Conservation (phyloP, 2,797 vertebrate species). For the Podarcis lilfordi region DNA sequence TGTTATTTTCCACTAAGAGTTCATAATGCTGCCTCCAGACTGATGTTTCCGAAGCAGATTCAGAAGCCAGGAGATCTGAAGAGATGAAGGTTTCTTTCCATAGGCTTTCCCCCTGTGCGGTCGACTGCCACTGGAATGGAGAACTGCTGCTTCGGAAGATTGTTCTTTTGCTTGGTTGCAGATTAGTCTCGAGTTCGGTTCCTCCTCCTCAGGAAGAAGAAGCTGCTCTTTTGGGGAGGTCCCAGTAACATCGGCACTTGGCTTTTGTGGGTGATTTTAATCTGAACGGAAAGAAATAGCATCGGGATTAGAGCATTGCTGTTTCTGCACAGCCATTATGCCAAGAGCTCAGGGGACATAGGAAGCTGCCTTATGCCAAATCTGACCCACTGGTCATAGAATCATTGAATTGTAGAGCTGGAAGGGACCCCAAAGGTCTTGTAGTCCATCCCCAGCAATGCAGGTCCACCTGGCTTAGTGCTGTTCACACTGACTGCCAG, state of each 20-base stretch:
- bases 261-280: slow-evolving; percentile 94
- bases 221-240: slow-evolving; percentile 90
- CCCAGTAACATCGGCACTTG: slow-evolving; percentile 93
- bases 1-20: slow-evolving; percentile 39
- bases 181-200: slow-evolving; percentile 87
- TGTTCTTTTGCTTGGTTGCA: slow-evolving; percentile 30
- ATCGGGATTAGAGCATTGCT: neutral
- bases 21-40: slow-evolving; percentile 16
- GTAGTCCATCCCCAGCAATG: too few species aligned
- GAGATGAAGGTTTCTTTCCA: slow-evolving; percentile 44
- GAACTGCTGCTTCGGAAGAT: slow-evolving; percentile 11
- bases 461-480: neutral
- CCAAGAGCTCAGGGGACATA: neutral
- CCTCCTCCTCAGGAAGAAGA: slow-evolving; percentile 91
- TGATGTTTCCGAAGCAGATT: slow-evolving; percentile 42
- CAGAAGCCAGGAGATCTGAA: slow-evolving; percentile 35
- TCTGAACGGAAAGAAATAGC: slow-evolving; percentile 74
- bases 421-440: too few species aligned
- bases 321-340: neutral
- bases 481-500: neutral
- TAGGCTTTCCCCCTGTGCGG: slow-evolving; percentile 40
- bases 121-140: slow-evolving; percentile 1
- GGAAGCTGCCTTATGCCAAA: neutral
- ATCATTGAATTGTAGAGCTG: too few species aligned
- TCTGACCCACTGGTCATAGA: too few species aligned